A percentile compares a stretch with the other conserved stretches of the same genome.
Evolutionary conservation across 2,797 vertebrate species (phyloP).

Genomic region (Pogonophryne albipinna): DNA sequence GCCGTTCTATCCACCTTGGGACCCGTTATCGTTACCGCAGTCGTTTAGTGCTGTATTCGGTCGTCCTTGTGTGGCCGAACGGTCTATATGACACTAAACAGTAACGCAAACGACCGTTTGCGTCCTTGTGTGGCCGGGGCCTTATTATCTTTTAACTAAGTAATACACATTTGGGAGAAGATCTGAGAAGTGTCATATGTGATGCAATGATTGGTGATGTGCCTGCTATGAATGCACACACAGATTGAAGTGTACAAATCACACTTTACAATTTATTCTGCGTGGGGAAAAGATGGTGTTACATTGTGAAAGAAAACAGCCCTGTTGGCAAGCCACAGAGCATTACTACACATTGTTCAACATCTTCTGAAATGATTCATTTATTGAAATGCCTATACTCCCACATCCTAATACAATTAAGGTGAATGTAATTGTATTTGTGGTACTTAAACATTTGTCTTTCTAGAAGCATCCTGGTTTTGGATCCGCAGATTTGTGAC

Average conservation of each 20-base stretch:
- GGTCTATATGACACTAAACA: too few relatives aligned
- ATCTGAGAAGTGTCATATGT: background rate
- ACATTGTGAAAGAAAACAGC: background rate
- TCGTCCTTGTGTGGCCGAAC: too few relatives aligned
- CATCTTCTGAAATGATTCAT: background rate
- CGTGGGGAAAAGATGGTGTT: background rate
- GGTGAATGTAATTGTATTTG: background rate
- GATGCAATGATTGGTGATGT: background rate
- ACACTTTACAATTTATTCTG: background rate
- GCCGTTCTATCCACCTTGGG: too few relatives aligned
- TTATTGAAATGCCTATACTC: background rate
- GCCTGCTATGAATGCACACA: constrained; percentile 5
- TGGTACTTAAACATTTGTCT: background rate
- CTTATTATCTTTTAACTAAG: background rate
- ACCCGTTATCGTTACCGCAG: too few relatives aligned
- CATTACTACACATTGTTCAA: background rate
- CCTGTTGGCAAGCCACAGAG: background rate
- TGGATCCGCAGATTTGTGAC: background rate
- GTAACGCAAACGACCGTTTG: too few relatives aligned
- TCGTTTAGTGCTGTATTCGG: too few relatives aligned
- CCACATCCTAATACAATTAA: background rate
- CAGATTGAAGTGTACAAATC: background rate
- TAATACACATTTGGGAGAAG: background rate
- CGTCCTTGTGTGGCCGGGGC: too few relatives aligned
- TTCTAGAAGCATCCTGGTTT: background rate